Conservation (phyloP, 2,113 vertebrate genomes). For the Colius striatus region DNA sequence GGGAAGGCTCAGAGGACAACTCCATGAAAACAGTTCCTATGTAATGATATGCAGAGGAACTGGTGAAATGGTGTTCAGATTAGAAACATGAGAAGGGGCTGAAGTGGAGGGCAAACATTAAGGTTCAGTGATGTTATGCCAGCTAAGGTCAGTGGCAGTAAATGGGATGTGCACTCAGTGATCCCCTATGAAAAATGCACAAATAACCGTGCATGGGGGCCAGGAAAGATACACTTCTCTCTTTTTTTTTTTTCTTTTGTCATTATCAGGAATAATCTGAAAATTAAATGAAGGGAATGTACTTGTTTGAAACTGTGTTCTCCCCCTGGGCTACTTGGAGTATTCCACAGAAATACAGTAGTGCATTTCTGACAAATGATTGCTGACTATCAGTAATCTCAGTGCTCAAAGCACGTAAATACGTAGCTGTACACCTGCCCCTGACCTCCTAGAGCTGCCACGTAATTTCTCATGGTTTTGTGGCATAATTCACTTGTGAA, state of each 20-base stretch:
- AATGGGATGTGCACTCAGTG: background rate
- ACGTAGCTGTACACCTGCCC: background rate
- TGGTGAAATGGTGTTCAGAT: background rate
- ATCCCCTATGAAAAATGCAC: background rate
- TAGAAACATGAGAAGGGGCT: background rate
- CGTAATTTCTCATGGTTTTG: fast-evolving
- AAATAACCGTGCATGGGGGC: fast-evolving
- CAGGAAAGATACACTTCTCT: background rate
- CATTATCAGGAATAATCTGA: conserved; percentile 10
- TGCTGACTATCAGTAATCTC: conserved; percentile 2
- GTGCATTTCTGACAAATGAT: background rate
- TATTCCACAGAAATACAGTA: background rate
- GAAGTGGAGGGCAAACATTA: background rate
- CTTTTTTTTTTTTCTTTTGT: background rate
- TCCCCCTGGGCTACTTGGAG: background rate
- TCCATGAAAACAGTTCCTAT: background rate
- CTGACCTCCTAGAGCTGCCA: background rate
- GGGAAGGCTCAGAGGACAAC: background rate
- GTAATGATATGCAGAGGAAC: background rate
- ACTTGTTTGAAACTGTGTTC: background rate
- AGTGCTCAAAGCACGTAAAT: background rate
- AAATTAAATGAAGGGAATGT: background rate
- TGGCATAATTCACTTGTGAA: background rate
- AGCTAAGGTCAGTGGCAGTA: background rate
- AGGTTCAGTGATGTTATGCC: background rate